These are phyloP conservation scores for Canis aureus DNA, from an alignment of 2,113 vertebrate species.

Conservation along the genomic window DNA sequence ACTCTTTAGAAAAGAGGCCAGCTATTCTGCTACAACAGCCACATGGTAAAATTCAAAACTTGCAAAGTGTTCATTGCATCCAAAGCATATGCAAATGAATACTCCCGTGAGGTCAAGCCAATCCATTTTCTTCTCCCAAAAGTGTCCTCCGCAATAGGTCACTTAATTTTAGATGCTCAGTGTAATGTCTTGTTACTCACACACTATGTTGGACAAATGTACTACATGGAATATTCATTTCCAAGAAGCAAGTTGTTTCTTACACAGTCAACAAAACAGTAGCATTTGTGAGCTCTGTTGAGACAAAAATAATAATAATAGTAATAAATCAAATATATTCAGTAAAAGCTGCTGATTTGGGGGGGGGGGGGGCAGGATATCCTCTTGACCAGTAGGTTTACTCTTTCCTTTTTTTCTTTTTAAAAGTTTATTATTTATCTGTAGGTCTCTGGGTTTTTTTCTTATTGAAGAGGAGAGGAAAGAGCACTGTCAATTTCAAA, in stretches of 20 bases:
- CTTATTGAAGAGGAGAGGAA: constrained; percentile 62
- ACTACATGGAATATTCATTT: constrained; percentile 49
- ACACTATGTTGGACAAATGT: constrained; percentile 1
- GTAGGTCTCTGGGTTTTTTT: constrained; percentile 21
- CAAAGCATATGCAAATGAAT: constrained; percentile 57
- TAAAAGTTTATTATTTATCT: constrained; percentile 59
- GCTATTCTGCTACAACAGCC: neutral
- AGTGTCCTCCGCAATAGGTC: neutral
- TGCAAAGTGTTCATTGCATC: neutral
- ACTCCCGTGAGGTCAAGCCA: neutral
- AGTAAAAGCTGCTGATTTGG: constrained; percentile 34
- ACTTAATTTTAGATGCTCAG: constrained; percentile 4
- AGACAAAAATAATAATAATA: neutral
- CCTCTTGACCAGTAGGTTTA: neutral
- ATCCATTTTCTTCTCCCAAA: constrained; percentile 45
- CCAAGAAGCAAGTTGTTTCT: neutral
- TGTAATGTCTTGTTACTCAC: neutral
- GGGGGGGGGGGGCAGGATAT: neutral
- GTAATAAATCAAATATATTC: constrained; percentile 46
- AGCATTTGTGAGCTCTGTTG: neutral
- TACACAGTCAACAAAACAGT: neutral
- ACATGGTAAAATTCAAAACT: constrained; percentile 67
- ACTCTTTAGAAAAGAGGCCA: constrained; percentile 66
- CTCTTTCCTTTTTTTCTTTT: neutral
- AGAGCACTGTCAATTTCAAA: constrained; percentile 74